Evolutionary conservation across 2,113 vertebrate genomes (phyloP).

Genomic region (Thymallus thymallus): DNA sequence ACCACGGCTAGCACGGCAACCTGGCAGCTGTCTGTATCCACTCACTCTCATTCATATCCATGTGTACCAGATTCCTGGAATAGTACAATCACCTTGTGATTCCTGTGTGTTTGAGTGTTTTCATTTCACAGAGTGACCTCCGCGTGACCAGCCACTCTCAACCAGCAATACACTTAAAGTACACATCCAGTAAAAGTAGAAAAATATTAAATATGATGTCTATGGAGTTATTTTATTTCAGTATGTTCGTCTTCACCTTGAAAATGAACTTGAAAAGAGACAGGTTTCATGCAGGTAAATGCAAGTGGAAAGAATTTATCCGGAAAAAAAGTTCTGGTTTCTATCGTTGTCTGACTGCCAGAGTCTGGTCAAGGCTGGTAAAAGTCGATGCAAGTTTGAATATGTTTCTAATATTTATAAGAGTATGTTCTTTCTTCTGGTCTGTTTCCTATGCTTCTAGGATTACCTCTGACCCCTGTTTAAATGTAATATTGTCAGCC

Average conservation of each 20-base stretch:
- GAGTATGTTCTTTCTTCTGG: not conserved
- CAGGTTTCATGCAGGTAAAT: constrained; percentile 30
- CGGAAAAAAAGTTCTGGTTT: not conserved
- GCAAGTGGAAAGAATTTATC: not conserved
- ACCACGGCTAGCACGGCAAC: not conserved
- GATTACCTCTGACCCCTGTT: not conserved
- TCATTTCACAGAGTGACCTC: constrained; percentile 39
- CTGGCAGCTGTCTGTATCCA: constrained; percentile 38
- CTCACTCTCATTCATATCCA: constrained; percentile 26
- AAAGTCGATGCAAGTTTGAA: not conserved
- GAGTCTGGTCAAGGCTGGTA: not conserved
- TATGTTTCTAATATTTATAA: not conserved
- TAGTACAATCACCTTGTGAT: constrained; percentile 42
- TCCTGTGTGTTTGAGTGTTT: constrained; percentile 40
- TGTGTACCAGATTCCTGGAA: constrained; percentile 12
- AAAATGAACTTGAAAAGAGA: constrained; percentile 15
- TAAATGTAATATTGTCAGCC: not conserved
- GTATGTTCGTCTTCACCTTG: constrained; percentile 26
- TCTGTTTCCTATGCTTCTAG: not conserved
- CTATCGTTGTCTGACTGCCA: not conserved
- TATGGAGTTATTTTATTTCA: constrained; percentile 6
- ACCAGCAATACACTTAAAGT: constrained; percentile 18
- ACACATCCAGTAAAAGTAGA: constrained; percentile 22
- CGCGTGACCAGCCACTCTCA: constrained; percentile 30
- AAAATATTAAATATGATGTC: not conserved